A percentile compares a stretch with the other conserved stretches of the same genome.
These are phyloP conservation scores for Bombus affinis DNA, from an alignment of 1,140 invertebrate genomes.

Conservation along the genomic window DNA sequence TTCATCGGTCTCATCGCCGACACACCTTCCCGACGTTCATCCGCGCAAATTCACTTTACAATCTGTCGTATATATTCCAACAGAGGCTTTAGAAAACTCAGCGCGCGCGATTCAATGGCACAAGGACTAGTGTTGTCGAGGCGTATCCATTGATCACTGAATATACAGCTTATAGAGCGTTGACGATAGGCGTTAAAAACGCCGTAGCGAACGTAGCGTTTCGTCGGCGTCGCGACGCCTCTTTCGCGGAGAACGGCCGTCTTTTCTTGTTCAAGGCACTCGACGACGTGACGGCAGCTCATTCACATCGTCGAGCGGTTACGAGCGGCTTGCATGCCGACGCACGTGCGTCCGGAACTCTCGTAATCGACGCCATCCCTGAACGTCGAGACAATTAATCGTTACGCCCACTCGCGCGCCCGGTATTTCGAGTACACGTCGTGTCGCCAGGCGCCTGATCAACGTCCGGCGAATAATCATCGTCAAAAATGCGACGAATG, in stretches of 20 bases:
- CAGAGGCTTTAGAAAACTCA: neutral
- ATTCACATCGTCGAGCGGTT: neutral
- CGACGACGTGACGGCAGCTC: neutral
- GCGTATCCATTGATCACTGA: slow-evolving; percentile 53
- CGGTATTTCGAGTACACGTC: slow-evolving; percentile 2
- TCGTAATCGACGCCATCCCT: slow-evolving; percentile 22
- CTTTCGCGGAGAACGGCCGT: neutral
- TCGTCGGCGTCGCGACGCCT: neutral
- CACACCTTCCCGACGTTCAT: neutral
- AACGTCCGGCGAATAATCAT: neutral
- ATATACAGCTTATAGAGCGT: slow-evolving; percentile 29
- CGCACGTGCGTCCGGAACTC: neutral
- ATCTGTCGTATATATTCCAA: neutral
- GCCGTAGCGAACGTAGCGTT: neutral
- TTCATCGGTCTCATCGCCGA: neutral
- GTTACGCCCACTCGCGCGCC: neutral
- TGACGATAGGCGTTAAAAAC: neutral
- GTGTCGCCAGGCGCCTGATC: slow-evolving; percentile 2
- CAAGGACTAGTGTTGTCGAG: slow-evolving; percentile 53
- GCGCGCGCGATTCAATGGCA: neutral
- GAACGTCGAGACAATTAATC: slow-evolving; percentile 53
- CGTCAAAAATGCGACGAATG: neutral
- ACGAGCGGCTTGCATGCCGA: neutral
- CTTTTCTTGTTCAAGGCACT: slow-evolving; percentile 1
- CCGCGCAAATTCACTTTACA: neutral